Base-by-base conservation (phyloP, 2,797 vertebrate species). In the Remorina albescens region DNA sequence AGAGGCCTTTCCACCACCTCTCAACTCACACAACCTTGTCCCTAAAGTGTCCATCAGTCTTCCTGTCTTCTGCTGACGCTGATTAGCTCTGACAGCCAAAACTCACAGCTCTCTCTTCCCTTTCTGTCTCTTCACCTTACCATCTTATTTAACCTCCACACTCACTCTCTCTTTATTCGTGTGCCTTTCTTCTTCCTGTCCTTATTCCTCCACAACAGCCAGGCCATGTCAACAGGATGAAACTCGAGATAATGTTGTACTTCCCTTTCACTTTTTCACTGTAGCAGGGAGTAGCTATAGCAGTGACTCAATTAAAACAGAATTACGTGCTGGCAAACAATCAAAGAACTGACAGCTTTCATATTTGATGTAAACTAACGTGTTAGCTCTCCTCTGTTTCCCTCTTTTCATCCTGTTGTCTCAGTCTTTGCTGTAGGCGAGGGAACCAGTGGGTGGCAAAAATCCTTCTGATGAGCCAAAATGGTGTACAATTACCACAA, bases 11-110 rank as follows among this genome's bases (percentile, higher is more conserved):
- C 58, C 53, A 28, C 28, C 67, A 66, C 51, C 78, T 42, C 69
- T 75, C 77, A 30, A 67, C 74, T 71, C 62, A 39, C 50, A 54
- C 39, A n/a, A 68, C 59, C 71, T 77, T 64, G 58, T 74, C 44
- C 65, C 53, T n/a, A 62, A 82, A 72, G 61, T 86, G 84, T 88
- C 89, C 85, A 83, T 91, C 88, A 87, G 76, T 89, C 81, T 72
- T 36, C 28, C 67, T 11, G 74, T 76, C 68, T 53, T 36, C 56
- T 2, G 44, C 73, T 85, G 82, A 90, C 59, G 23, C 70, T 86
- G 61, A 92, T 90, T 77, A 83, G 74, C 69, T 59, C 66, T 78
- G 90, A 92, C 89, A 89, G 80, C 54, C 53, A 58, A 82, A 81
- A 76, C 65, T 73, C 74, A 55, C 72, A n/a, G 1, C 63, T 72